Evolutionary conservation across 2,797 vertebrate species (phyloP).

Genomic region (Lithobates pipiens): DNA sequence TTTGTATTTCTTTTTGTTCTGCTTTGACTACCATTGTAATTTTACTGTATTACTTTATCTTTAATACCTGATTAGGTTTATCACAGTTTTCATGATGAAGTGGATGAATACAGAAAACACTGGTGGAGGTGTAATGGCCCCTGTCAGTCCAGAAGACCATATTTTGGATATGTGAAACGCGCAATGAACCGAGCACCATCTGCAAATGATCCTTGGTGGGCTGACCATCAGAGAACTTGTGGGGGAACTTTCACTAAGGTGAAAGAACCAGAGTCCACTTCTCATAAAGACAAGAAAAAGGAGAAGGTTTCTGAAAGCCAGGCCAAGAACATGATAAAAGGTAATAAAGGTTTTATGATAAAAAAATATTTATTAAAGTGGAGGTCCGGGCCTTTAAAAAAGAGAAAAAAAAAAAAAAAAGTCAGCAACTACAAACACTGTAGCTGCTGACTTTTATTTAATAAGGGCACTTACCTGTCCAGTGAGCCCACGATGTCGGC

Average conservation of each 20-base stretch:
- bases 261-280: constrained; percentile 91
- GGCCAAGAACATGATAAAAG: constrained; percentile 47
- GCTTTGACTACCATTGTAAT: not conserved
- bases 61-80: constrained; percentile 77
- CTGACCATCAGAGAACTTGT: constrained; percentile 84
- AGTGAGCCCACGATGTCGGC: no score
- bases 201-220: constrained; percentile 91
- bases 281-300: constrained; percentile 78
- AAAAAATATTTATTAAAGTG: not conserved
- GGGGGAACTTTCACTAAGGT: constrained; percentile 90
- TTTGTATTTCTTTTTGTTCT: no score
- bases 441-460: no score
- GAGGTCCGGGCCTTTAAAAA: no score
- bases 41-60: not conserved
- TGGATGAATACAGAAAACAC: constrained; percentile 91
- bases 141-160: constrained; percentile 85
- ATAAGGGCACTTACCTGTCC: no score
- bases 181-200: constrained; percentile 93
- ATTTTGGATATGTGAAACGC: constrained; percentile 91
- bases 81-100: constrained; percentile 90
- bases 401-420: no score
- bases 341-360: constrained; percentile 53
- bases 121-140: constrained; percentile 96
- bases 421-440: no score
- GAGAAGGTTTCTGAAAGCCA: constrained; percentile 45